A percentile compares a stretch with the other conserved stretches of the same genome.
phyloP scores from a whole-genome alignment of 2,888 invertebrate species.

The Scaptodrosophila latifasciaeformis region DNA sequence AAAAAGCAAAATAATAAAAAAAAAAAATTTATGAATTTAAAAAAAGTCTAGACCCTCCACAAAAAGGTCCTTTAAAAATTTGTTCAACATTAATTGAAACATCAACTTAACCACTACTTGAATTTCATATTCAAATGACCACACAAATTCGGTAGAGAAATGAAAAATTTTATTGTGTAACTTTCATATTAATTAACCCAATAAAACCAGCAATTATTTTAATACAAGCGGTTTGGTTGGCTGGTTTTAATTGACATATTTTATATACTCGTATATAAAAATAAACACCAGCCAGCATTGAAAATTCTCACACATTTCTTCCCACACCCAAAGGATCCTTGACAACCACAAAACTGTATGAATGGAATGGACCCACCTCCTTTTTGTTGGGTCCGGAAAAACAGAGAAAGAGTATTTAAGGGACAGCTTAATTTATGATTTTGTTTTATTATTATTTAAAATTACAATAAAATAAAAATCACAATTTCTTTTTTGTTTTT shows the following conservation, averaged over 20 bases:
- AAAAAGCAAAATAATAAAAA: constrained; percentile 30
- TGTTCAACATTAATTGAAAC: constrained; percentile 8
- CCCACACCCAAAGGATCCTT: no score
- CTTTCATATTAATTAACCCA: constrained; percentile 62
- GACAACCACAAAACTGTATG: no score
- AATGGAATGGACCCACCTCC: no score
- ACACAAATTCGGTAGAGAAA: constrained; percentile 3
- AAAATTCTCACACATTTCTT: no score
- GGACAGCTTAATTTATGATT: no score
- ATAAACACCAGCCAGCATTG: no score
- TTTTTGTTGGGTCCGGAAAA: no score
- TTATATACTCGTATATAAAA: no score
- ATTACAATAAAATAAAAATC: no score
- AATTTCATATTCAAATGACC: constrained; percentile 13
- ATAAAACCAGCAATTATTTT: constrained; percentile 55
- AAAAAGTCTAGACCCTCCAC: constrained; percentile 2
- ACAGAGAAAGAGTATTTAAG: no score
- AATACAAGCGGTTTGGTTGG: constrained; percentile 52
- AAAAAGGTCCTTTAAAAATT: neutral
- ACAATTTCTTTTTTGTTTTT: no score
- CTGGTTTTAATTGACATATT: constrained; percentile 39
- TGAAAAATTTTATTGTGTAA: constrained; percentile 45
- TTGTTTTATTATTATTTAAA: no score
- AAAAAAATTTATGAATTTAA: constrained; percentile 21
- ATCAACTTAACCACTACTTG: constrained; percentile 6